Conservation (phyloP, 2,113 vertebrate species). For the Myxocyprinus asiaticus region DNA sequence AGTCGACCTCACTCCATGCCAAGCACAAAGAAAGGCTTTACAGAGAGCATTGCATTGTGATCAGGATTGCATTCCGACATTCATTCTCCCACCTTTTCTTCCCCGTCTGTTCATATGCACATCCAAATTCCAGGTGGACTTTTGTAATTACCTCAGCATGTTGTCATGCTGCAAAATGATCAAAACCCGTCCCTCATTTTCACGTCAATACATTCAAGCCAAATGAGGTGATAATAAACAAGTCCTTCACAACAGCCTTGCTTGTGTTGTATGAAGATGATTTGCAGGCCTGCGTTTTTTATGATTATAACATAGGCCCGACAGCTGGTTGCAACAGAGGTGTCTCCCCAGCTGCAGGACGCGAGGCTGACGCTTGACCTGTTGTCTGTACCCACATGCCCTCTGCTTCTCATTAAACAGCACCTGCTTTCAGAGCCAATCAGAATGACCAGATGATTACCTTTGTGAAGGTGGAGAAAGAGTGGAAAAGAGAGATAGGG, state of each 20-base stretch:
- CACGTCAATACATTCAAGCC: not conserved
- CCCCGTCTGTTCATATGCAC: conserved; percentile 48
- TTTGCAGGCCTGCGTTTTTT: conserved; percentile 58
- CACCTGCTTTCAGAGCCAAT: conserved; percentile 67
- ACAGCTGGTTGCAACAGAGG: conserved; percentile 68
- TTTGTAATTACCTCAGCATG: conserved; percentile 62
- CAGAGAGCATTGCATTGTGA: conserved; percentile 58
- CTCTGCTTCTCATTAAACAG: conserved; percentile 68
- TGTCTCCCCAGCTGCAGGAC: conserved; percentile 65
- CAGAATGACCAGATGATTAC: conserved; percentile 62
- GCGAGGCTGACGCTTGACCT: conserved; percentile 71
- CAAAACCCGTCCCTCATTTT: conserved; percentile 23
- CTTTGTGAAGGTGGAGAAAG: conserved; percentile 13
- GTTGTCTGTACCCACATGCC: conserved; percentile 65
- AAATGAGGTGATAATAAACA: not conserved
- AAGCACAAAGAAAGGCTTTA: conserved; percentile 54
- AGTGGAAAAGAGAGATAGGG: not conserved
- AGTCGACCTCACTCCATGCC: conserved; percentile 53
- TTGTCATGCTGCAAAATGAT: not conserved
- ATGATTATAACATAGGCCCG: conserved; percentile 58
- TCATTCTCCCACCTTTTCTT: conserved; percentile 54
- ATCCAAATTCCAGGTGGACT: conserved; percentile 59
- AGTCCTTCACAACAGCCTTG: conserved; percentile 25
- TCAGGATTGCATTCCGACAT: conserved; percentile 59
- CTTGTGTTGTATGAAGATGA: conserved; percentile 14